Evolutionary conservation across 2,797 vertebrate species (phyloP).

Genomic region (Alectoris magna): DNA sequence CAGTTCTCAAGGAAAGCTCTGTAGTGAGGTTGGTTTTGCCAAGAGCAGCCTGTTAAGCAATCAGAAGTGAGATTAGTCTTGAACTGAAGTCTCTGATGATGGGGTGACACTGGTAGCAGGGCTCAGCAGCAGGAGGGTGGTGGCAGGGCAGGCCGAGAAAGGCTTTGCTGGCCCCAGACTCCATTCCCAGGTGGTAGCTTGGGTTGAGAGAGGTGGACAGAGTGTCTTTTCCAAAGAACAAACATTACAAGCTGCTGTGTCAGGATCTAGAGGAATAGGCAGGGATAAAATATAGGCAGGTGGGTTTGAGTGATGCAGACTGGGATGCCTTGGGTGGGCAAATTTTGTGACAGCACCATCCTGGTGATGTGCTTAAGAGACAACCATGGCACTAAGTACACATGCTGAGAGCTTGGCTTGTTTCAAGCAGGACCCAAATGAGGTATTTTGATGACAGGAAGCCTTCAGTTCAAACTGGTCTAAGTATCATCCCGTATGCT

Average conservation of each 20-base stretch:
- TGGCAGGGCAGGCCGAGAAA: neutral
- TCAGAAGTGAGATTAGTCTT: neutral
- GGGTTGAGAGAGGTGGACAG: neutral
- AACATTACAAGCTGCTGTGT: neutral
- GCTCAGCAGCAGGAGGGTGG: too few species aligned
- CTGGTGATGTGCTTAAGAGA: neutral
- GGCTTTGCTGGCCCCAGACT: neutral
- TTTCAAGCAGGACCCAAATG: neutral
- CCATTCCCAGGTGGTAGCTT: neutral
- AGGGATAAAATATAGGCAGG: neutral
- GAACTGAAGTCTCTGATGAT: neutral
- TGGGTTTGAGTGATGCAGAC: neutral
- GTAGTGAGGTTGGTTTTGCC: neutral
- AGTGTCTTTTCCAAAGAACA: neutral
- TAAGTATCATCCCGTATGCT: neutral
- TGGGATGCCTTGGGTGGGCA: neutral
- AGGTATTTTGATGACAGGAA: slow-evolving; percentile 37
- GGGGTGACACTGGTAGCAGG: accelerated
- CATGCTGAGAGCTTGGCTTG: neutral
- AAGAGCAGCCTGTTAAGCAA: neutral
- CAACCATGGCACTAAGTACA: neutral
- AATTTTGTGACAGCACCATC: neutral
- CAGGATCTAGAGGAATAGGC: neutral
- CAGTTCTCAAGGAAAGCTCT: neutral
- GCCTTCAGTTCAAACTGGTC: neutral